Base-by-base conservation (phyloP, 2,113 vertebrate species). In the Callospermophilus lateralis region DNA sequence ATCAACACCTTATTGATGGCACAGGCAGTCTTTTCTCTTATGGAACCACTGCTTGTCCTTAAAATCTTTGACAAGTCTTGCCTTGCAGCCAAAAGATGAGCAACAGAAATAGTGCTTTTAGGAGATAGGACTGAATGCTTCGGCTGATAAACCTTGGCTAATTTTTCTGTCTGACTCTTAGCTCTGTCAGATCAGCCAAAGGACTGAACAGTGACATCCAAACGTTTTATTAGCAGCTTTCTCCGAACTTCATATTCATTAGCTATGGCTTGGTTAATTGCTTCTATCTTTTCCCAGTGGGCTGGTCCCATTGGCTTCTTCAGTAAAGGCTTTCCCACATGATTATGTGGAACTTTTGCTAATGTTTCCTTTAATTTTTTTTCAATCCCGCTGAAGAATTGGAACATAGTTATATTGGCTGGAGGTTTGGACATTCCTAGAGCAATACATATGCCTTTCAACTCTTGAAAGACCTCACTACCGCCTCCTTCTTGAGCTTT, bases 341-440 rank as follows among this genome's bases (percentile, higher is more conserved):
- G 99, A 98, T 97, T 99, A 85, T 99, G 98, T 85, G 99, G 99
- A 96, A 99, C 99, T 97, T 99, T 99, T 73, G 99, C 98, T 97
- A 99, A 96, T 34, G 99, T 99, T 98, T 99, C 99, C 97, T 99
- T 99, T 96, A 99, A 98, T 99, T 99, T 98, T 99, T 99, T 98
- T 99, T 99, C 96, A 99, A 99, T 84, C 99, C 99, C 84, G n/a
- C 99, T 99, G 98, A 99, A 99, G 98, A 99, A 99, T 98, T 99
- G 99, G 98, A 99, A 99, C 99, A 99, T 99, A 61, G 99, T 99
- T 98, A 99, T 99, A 99, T 99, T 99, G 97, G 99, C 98, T 6
- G 99, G 99, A 98, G 99, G 99, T 97, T 99, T 99, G 97, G 99
- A 99, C 99, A 99, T 99, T 97, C 99, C 99, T 98, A 99, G 99